phyloP scores from a whole-genome alignment of 2,888 invertebrate genomes.

The Ophioninae sp. region DNA sequence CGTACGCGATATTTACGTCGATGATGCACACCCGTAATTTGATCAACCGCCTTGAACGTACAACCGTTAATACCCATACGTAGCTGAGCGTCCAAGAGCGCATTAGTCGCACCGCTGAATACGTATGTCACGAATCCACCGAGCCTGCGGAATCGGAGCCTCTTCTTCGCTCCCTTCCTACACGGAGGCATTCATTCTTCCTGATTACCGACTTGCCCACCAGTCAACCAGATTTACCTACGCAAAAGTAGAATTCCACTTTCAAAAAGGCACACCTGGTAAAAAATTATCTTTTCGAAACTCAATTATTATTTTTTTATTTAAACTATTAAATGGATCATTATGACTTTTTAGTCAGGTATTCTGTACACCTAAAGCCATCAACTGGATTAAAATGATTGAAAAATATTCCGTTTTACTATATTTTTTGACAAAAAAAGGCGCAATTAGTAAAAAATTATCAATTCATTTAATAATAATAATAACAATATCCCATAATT shows the following conservation, averaged over 20 bases:
- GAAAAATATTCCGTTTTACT: too few relatives aligned
- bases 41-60: background rate
- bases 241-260: background rate
- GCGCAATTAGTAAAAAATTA: too few relatives aligned
- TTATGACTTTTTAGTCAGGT: too few relatives aligned
- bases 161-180: conserved; percentile 65
- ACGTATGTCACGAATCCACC: conserved; percentile 49
- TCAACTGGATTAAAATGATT: too few relatives aligned
- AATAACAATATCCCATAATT: too few relatives aligned
- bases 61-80: conserved; percentile 31
- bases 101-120: conserved; percentile 65
- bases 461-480: too few relatives aligned
- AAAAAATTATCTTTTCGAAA: too few relatives aligned
- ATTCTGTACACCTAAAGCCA: too few relatives aligned
- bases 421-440: too few relatives aligned
- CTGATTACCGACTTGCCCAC: conserved; percentile 30
- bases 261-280: too few relatives aligned
- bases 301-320: too few relatives aligned
- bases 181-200: conserved; percentile 58
- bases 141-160: conserved; percentile 74
- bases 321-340: too few relatives aligned
- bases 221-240: conserved; percentile 58
- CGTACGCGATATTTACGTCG: background rate
- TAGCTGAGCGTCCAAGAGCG: conserved; percentile 23
- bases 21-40: conserved; percentile 12